Evolutionary conservation across 2,888 invertebrate species (phyloP), one percentile per base, ranked within the genome.

Genomic region (Merodon equestris): DNA sequence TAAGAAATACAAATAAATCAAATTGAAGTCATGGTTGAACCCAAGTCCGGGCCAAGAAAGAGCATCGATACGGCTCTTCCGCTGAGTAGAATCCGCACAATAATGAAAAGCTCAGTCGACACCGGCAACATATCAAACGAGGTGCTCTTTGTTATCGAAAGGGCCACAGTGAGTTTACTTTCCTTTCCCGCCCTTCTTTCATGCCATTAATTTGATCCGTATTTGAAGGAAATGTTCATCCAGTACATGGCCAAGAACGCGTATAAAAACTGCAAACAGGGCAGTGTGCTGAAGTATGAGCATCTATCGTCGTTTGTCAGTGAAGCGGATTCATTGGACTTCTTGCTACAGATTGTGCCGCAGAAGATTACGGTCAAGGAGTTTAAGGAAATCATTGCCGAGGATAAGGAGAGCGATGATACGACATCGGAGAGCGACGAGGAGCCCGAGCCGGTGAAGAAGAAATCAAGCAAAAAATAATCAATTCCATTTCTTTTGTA

Each of bases 81-180:
- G 1, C 72, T 85, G 9, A 85, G 84, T 53, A 84, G 87, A 9
- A 85, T 88, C 18, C 84, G 85, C 1, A 87, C 87, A n/a, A 88
- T 88, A 38, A 88, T 88, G 87, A 88, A 87, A 76, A 88, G 88
- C 75, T 87, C 88, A 0, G 82, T 86, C 68, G 86, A 88, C 64
- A 87, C 88, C 0, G 88, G 87, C 0, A 84, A 84, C 18, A 86
- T 88, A 1, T 84, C 83, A 10, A 85, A 84, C 61, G 88, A 88
- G 70, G 88, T 86, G 0, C 82, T 88, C 0, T 85, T 85, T 34
- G 74, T 87, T 2, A 85, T 87, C 81, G 85, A 87, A 38, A 87
- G 85, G 61, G 84, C 87, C 17, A 85, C 87, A 0, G 84, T 84
- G 58, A 83, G 82, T 51, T 19, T n/a, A 3, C 9, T 10, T 5